Evolutionary conservation across 1,140 invertebrate genomes (phyloP).

Genomic region (Drosophila mayri): DNA sequence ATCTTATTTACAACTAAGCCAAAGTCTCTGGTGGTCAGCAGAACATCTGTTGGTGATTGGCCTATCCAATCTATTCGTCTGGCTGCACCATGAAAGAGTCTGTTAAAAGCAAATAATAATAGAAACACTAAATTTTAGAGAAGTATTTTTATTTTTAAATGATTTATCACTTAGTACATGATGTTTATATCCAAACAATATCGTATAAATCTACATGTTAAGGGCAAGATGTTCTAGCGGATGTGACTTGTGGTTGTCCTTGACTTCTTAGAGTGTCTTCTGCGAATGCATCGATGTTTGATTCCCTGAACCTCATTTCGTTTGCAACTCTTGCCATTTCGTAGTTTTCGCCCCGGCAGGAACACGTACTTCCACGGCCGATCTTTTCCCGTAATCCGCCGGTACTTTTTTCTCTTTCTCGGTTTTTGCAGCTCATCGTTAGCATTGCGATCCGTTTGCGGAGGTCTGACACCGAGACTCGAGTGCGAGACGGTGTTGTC

Average conservation of each 20-base stretch:
- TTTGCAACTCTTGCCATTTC: conserved; percentile 14
- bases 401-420: background rate
- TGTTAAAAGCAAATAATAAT: background rate
- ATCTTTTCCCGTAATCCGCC: conserved; percentile 13
- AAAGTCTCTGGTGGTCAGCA: background rate
- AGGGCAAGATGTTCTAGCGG: background rate
- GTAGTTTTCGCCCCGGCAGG: conserved; percentile 40
- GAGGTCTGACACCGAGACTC: background rate
- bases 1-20: background rate
- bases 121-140: background rate
- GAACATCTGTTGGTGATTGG: background rate
- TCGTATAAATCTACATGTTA: background rate
- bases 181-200: no score
- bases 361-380: conserved; percentile 11
- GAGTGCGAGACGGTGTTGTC: background rate
- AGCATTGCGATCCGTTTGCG: background rate
- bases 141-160: background rate
- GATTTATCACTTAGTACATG: no score
- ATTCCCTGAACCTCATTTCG: conserved; percentile 46
- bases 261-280: background rate
- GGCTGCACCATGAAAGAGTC: background rate
- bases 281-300: conserved; percentile 50
- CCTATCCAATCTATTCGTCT: background rate
- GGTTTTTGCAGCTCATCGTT: background rate
- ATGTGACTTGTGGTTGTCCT: background rate